phyloP scores from a whole-genome alignment of 2,888 invertebrate genomes.

The Lasioglossum figueresi region DNA sequence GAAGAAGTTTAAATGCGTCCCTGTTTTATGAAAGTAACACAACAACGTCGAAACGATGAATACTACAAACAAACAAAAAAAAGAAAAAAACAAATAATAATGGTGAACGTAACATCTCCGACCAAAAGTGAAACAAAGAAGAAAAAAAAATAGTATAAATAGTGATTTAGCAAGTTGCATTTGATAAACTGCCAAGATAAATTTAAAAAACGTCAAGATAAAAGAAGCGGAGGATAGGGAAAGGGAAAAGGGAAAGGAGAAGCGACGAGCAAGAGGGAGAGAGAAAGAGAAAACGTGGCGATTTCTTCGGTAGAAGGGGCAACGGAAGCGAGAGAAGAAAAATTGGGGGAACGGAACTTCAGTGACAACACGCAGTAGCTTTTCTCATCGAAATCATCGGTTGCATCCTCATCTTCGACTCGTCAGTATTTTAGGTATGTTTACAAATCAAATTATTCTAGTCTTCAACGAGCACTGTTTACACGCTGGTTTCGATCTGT shows the following conservation, averaged over 20 bases:
- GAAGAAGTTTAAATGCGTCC: slow-evolving; percentile 77
- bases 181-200: slow-evolving; percentile 81
- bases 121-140: slow-evolving; percentile 70
- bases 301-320: slow-evolving; percentile 39
- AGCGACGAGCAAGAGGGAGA: slow-evolving; percentile 22
- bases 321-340: slow-evolving; percentile 9
- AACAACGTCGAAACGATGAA: slow-evolving; percentile 67
- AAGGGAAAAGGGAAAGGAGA: neutral
- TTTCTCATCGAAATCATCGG: slow-evolving; percentile 77
- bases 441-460: slow-evolving; percentile 83
- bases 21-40: slow-evolving; percentile 79
- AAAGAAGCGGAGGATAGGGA: neutral
- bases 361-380: slow-evolving; percentile 68
- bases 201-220: slow-evolving; percentile 61
- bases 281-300: neutral
- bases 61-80: neutral
- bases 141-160: slow-evolving; percentile 77
- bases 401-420: slow-evolving; percentile 78
- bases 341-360: slow-evolving; percentile 68
- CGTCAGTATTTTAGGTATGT: slow-evolving; percentile 82
- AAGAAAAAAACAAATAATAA: slow-evolving; percentile 26
- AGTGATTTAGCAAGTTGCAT: slow-evolving; percentile 79
- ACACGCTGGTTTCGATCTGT: slow-evolving; percentile 69
- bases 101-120: slow-evolving; percentile 74
- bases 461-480: slow-evolving; percentile 81